Conservation (phyloP, 1,140 invertebrate genomes). For the Arctopsyche grandis region DNA sequence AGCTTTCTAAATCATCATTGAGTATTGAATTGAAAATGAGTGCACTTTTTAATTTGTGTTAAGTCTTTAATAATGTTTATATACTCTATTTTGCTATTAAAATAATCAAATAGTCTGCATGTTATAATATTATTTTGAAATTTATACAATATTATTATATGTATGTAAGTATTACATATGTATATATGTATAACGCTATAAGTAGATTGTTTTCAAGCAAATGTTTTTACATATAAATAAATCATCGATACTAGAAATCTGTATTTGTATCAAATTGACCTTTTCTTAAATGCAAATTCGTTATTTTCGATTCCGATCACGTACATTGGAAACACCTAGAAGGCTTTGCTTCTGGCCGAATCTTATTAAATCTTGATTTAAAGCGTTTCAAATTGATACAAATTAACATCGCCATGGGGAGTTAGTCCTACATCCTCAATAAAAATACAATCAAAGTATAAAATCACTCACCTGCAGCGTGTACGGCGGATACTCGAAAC, state of each 20-base stretch:
- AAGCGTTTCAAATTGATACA: not conserved
- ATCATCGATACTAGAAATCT: too few species aligned
- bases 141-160: too few species aligned
- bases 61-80: not conserved
- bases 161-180: not conserved
- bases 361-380: slow-evolving; percentile 9
- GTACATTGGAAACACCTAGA: slow-evolving; percentile 1
- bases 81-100: not conserved
- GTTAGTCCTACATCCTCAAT: not conserved
- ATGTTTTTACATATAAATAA: not conserved
- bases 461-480: slow-evolving; percentile 52
- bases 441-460: not conserved
- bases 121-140: too few species aligned
- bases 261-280: not conserved
- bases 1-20: not conserved
- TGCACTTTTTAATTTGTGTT: not conserved
- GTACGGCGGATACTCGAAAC: slow-evolving; percentile 54
- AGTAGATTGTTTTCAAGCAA: not conserved
- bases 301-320: slow-evolving; percentile 2
- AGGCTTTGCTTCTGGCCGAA: not conserved
- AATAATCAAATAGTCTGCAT: too few species aligned
- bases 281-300: not conserved
- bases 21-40: not conserved
- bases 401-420: not conserved
- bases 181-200: not conserved